phyloP scores from a whole-genome alignment of 2,888 invertebrate genomes.

The Ochlodes sylvanus region DNA sequence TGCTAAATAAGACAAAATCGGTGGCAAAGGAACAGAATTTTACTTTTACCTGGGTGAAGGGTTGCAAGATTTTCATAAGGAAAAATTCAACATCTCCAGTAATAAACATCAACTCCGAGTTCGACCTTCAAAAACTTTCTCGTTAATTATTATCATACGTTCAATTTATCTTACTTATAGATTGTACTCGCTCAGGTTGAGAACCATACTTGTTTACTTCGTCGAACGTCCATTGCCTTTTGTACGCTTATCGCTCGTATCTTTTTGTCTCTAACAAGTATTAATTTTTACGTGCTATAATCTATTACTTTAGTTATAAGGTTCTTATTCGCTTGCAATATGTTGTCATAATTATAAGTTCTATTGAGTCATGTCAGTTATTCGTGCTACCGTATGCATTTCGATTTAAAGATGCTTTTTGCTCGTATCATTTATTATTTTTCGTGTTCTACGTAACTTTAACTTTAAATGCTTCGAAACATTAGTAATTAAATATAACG shows the following conservation, averaged over 20 bases:
- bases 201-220: slow-evolving; percentile 8
- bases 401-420: too few relatives aligned
- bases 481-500: too few relatives aligned
- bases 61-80: slow-evolving; percentile 31
- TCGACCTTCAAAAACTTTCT: slow-evolving; percentile 16
- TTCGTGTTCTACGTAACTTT: too few relatives aligned
- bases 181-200: background rate
- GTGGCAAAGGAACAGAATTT: slow-evolving; percentile 38
- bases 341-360: too few relatives aligned
- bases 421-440: too few relatives aligned
- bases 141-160: background rate
- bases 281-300: too few relatives aligned
- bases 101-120: slow-evolving; percentile 21
- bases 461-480: too few relatives aligned
- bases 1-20: slow-evolving; percentile 43
- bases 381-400: too few relatives aligned
- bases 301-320: too few relatives aligned
- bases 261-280: background rate
- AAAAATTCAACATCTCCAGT: slow-evolving; percentile 27
- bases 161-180: background rate
- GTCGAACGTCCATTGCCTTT: background rate
- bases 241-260: slow-evolving; percentile 7
- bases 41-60: slow-evolving; percentile 35
- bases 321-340: too few relatives aligned
- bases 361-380: too few relatives aligned